Evolutionary conservation across 2,113 vertebrate genomes (phyloP).

Genomic region (Chauna torquata): DNA sequence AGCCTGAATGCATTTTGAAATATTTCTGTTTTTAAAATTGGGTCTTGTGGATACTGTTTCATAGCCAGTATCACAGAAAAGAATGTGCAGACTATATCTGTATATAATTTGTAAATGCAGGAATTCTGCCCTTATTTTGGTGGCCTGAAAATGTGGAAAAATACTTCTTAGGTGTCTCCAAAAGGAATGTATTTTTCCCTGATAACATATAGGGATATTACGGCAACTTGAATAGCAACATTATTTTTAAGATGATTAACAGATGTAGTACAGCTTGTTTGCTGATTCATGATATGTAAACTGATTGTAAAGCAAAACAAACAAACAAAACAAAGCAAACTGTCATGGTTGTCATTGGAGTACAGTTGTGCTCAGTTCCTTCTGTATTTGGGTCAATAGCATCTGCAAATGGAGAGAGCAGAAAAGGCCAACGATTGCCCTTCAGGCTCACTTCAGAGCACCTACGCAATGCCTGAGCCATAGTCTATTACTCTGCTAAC

Average conservation of each 20-base stretch:
- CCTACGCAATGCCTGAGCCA: not conserved
- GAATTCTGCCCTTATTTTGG: not conserved
- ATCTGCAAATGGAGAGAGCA: not conserved
- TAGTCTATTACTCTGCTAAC: not conserved
- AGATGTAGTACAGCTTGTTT: not conserved
- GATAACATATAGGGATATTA: not conserved
- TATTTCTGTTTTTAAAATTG: not conserved
- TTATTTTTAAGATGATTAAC: not conserved
- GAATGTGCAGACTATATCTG: not conserved
- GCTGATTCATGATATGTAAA: not conserved
- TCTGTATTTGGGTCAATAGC: not conserved
- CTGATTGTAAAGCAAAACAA: not conserved
- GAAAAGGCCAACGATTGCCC: not conserved
- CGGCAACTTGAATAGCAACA: not conserved
- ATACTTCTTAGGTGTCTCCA: not conserved
- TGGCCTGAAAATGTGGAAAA: not conserved
- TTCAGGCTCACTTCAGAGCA: not conserved
- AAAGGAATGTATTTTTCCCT: not conserved
- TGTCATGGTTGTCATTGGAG: not conserved
- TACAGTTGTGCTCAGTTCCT: not conserved
- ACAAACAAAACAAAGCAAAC: not conserved
- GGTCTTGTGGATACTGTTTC: not conserved
- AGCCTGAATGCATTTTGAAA: not conserved
- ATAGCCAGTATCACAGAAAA: not conserved
- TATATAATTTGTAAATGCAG: not conserved